Conservation (phyloP, 2,888 invertebrate species). For the Lissonota sp. region DNA sequence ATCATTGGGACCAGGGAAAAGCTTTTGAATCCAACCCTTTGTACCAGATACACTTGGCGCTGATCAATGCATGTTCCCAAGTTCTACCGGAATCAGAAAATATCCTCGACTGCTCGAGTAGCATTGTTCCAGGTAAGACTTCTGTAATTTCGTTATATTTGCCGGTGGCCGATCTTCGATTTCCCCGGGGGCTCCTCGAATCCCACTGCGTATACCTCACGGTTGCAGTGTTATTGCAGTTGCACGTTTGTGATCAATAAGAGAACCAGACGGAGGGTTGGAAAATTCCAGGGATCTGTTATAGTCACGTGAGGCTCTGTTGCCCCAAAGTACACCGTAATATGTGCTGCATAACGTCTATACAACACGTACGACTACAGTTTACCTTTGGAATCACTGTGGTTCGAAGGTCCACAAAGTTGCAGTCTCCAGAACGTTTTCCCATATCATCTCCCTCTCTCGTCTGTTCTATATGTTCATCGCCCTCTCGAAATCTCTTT, state of each 20-base stretch:
- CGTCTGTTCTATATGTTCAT: constrained; percentile 8
- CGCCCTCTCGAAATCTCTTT: constrained; percentile 57
- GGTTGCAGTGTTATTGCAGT: constrained; percentile 33
- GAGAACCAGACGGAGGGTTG: not conserved
- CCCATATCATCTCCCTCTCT: constrained; percentile 29
- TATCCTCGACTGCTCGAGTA: not conserved
- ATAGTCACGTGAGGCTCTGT: constrained; percentile 13
- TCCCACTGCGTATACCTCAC: not conserved
- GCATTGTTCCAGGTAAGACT: constrained; percentile 21
- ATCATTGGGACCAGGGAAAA: too few relatives aligned
- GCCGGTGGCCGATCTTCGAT: constrained; percentile 41
- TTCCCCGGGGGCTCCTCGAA: constrained; percentile 29
- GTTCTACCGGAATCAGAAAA: not conserved
- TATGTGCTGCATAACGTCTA: constrained; percentile 25
- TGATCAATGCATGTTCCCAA: not conserved
- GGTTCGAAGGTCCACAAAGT: constrained; percentile 46
- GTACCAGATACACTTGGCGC: not conserved
- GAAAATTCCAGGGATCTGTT: constrained; percentile 10
- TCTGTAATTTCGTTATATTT: constrained; percentile 47
- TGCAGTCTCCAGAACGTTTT: constrained; percentile 53
- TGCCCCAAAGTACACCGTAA: constrained; percentile 18
- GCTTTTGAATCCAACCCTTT: not conserved
- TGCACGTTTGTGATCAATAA: not conserved
- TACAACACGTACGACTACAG: constrained; percentile 13
- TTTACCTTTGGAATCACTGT: constrained; percentile 52